Percentiles rank a stretch among this genome's conserved stretches.
phyloP scores from a whole-genome alignment of 2,888 invertebrate genomes.

The Exephanes ischioxanthus region DNA sequence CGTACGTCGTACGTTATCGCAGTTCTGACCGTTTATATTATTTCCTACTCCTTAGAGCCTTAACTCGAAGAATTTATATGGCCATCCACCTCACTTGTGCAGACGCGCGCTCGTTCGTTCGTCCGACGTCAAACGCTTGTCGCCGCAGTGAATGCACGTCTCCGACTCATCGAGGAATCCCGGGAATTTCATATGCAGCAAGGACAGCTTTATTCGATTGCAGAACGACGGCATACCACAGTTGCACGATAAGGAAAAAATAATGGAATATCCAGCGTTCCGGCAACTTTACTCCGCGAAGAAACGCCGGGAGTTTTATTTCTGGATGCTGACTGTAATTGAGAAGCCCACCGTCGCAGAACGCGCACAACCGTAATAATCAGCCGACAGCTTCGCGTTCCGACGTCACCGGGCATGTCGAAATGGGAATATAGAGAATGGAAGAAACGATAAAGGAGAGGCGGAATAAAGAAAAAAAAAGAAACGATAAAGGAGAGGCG shows the following conservation, averaged over 20 bases:
- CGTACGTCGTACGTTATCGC: too few relatives aligned
- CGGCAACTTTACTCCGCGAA: constrained; percentile 30
- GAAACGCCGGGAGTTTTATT: constrained; percentile 18
- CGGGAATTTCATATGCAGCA: constrained; percentile 41
- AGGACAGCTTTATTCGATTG: constrained; percentile 6
- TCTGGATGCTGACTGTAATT: not conserved
- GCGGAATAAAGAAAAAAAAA: not conserved
- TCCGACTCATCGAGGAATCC: constrained; percentile 15
- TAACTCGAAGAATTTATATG: too few relatives aligned
- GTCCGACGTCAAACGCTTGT: constrained; percentile 1
- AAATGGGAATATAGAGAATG: not conserved
- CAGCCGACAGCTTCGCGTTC: not conserved
- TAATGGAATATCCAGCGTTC: not conserved
- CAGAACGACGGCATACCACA: not conserved
- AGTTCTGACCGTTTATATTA: too few relatives aligned
- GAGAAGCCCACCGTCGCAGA: not conserved
- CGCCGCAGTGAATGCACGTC: not conserved
- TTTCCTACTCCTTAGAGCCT: too few relatives aligned
- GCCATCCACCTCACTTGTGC: too few relatives aligned
- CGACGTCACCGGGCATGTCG: not conserved
- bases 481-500: constrained; percentile 20
- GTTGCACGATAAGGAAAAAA: not conserved
- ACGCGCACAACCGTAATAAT: not conserved
- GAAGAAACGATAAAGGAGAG: constrained; percentile 19
- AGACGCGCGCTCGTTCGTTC: not conserved